Evolutionary conservation across 2,888 invertebrate species (phyloP).

Genomic region (Lutraria lutraria): DNA sequence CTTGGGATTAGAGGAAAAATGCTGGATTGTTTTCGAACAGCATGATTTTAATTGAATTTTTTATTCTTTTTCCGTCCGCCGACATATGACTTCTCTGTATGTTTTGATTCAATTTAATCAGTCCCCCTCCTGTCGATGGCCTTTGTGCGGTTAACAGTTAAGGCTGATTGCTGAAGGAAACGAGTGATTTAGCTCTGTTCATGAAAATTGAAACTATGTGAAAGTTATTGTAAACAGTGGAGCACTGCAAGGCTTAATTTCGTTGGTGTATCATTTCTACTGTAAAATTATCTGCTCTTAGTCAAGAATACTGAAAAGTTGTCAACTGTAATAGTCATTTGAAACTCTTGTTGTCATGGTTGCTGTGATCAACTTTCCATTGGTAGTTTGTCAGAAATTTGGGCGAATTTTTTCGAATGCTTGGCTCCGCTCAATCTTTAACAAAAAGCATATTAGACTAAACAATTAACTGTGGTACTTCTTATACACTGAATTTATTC

Average conservation of each 20-base stretch:
- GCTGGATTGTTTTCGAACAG: background rate
- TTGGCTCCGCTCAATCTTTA: no score
- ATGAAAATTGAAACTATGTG: background rate
- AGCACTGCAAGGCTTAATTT: background rate
- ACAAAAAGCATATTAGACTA: no score
- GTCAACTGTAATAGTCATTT: background rate
- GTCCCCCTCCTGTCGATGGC: background rate
- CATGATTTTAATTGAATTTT: constrained; percentile 6
- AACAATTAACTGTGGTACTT: no score
- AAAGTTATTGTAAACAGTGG: constrained; percentile 8
- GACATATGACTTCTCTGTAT: background rate
- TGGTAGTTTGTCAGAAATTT: no score
- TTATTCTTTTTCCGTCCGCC: background rate
- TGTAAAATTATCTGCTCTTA: background rate
- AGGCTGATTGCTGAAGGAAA: background rate
- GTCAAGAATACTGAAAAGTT: background rate
- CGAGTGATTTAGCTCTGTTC: background rate
- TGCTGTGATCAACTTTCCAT: no score
- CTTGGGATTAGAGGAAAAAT: background rate
- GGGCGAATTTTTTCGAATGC: no score
- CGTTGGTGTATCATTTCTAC: background rate
- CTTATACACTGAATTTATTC: no score
- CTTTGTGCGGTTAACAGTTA: constrained; percentile 11
- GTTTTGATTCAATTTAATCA: constrained; percentile 17
- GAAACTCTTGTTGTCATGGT: no score